Conservation (phyloP, 2,113 vertebrate species). For the Prunella himalayana region DNA sequence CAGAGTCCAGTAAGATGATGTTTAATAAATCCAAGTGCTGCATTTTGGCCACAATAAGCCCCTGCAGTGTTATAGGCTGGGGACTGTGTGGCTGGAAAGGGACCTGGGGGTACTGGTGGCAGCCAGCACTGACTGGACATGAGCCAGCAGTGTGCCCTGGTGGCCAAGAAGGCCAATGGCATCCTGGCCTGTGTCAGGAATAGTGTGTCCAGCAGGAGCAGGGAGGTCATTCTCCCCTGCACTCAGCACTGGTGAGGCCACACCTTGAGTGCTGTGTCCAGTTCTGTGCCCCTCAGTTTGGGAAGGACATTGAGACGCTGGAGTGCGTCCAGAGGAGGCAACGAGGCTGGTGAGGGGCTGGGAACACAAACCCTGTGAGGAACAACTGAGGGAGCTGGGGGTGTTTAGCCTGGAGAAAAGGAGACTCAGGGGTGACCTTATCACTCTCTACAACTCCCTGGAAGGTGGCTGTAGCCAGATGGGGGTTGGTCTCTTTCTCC, state of each 20-base stretch:
- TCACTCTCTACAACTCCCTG: background rate
- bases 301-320: too few relatives aligned
- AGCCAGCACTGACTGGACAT: background rate
- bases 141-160: background rate
- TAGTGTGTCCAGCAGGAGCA: background rate
- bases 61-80: background rate
- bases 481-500: background rate
- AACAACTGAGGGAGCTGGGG: background rate
- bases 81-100: background rate
- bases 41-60: background rate
- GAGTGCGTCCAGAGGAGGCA: too few relatives aligned
- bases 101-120: background rate
- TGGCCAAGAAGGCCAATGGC: background rate
- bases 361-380: too few relatives aligned
- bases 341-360: too few relatives aligned
- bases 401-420: background rate
- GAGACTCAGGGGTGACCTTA: background rate
- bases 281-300: background rate
- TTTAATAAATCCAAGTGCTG: rapidly evolving
- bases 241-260: background rate
- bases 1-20: background rate
- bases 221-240: background rate
- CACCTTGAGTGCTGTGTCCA: background rate
- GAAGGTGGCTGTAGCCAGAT: background rate
- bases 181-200: background rate